Evolutionary conservation across 1,140 invertebrate genomes (phyloP).

Genomic region (Sweltsa coloradensis): DNA sequence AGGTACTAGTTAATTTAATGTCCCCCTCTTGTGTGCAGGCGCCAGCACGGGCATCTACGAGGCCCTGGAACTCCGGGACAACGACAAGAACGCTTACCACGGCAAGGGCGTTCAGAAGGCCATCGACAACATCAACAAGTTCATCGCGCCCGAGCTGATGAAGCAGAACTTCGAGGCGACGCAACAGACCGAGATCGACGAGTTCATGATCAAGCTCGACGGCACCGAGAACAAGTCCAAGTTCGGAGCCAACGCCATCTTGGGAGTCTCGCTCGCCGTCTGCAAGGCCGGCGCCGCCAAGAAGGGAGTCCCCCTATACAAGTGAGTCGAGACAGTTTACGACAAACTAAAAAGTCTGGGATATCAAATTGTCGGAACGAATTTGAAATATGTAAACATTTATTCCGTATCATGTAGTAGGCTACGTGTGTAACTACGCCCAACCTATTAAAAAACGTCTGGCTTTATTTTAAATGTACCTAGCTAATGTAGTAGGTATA

Average conservation of each 20-base stretch:
- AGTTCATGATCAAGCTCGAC: constrained; percentile 85
- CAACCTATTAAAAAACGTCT: too few relatives aligned
- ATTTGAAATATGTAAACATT: too few relatives aligned
- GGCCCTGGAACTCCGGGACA: constrained; percentile 90
- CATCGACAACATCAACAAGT: constrained; percentile 82
- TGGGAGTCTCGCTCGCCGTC: constrained; percentile 92
- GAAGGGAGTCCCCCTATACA: constrained; percentile 79
- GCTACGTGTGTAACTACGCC: too few relatives aligned
- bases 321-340: too few relatives aligned
- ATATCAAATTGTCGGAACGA: too few relatives aligned
- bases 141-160: constrained; percentile 74
- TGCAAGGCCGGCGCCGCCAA: constrained; percentile 94
- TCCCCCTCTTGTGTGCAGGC: too few relatives aligned
- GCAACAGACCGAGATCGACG: constrained; percentile 86
- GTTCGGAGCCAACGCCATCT: constrained; percentile 94
- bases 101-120: constrained; percentile 94
- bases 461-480: too few relatives aligned
- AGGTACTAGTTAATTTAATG: too few relatives aligned
- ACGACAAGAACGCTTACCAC: constrained; percentile 79
- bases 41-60: constrained; percentile 97
- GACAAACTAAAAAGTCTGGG: too few relatives aligned
- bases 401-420: too few relatives aligned
- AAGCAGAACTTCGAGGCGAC: constrained; percentile 62
- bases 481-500: too few relatives aligned
- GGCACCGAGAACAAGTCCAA: constrained; percentile 95